These are phyloP conservation scores for Oceanodroma tethys DNA, from an alignment of 2,113 vertebrate species.

Conservation along the genomic window DNA sequence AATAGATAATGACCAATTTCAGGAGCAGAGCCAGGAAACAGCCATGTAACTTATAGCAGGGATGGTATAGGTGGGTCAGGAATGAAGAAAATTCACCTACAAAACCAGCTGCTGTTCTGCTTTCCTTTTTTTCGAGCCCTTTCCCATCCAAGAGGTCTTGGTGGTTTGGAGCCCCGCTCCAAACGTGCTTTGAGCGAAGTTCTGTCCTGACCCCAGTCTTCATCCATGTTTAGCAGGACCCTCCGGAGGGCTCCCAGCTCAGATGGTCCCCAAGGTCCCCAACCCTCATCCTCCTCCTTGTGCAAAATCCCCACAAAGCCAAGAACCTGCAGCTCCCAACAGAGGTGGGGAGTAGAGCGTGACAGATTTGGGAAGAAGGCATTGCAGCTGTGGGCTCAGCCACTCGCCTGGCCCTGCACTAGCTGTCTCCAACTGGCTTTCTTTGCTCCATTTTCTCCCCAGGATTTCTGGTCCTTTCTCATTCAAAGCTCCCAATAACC, in stretches of 20 bases:
- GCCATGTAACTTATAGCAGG: neutral
- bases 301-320: neutral
- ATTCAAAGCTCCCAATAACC: neutral
- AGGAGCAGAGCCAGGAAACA: neutral
- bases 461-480: neutral
- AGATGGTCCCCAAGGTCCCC: neutral
- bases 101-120: neutral
- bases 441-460: no score
- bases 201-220: neutral
- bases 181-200: neutral
- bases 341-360: neutral
- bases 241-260: neutral
- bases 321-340: accelerated
- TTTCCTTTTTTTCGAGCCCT: neutral
- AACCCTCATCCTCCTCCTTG: neutral
- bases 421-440: no score
- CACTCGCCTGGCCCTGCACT: accelerated
- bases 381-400: no score
- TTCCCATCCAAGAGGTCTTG: no score
- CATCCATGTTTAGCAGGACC: neutral
- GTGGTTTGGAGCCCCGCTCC: neutral
- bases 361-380: neutral
- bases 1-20: neutral
- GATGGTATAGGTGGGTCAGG: neutral
- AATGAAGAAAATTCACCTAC: neutral